Evolutionary conservation across 2,888 invertebrate genomes (phyloP), one percentile per base, ranked within the genome.

Genomic region (Cephalotes varians): DNA sequence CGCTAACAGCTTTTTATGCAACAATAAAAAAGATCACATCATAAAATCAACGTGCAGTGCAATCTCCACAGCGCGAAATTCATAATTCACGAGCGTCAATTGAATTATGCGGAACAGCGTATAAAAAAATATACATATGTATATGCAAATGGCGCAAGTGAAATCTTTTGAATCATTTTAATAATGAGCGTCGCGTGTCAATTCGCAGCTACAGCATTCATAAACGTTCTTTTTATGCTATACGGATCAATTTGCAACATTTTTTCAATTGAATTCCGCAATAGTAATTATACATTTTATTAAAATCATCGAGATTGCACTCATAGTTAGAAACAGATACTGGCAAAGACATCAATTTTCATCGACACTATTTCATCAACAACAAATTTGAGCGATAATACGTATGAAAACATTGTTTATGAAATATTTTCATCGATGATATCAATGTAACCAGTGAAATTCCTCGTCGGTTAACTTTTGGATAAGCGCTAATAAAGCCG

Each of bases 181-280:
- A 65, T 76, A 65, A 49, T 69, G 44, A 69, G 49, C 56, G 69
- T 77, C 69, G 69, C 56, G 34, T 69, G 69, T 83, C 84, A 85
- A 85, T 87, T 87, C 84, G 84, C 86, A 84, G n/a, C 56, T 31
- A 40, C 15, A n/a, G n/a, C 18, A 51, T 65, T 76, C 37, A 51
- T 76, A 51, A 65, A 37, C 12, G 37, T 25, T 18, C n/a, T 51
- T 51, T 51, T 51, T 65, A 51, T 25, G 49, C 37, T 37, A 15
- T 21, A 15, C 9, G 10, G 21, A 71, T 73, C 25, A 76, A 51
- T 60, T 60, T 73, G 31, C 34, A 10, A 10, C 44, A 47, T 28
- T 62, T 73, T 40, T 47, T 62, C n/a, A 60, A 73, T 60, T 60
- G 2, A 73, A 73, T 40, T n/a, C 31, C 21, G 34, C 28, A 34